Base-by-base conservation (phyloP, 2,888 invertebrate species). In the Lymantria monacha region DNA sequence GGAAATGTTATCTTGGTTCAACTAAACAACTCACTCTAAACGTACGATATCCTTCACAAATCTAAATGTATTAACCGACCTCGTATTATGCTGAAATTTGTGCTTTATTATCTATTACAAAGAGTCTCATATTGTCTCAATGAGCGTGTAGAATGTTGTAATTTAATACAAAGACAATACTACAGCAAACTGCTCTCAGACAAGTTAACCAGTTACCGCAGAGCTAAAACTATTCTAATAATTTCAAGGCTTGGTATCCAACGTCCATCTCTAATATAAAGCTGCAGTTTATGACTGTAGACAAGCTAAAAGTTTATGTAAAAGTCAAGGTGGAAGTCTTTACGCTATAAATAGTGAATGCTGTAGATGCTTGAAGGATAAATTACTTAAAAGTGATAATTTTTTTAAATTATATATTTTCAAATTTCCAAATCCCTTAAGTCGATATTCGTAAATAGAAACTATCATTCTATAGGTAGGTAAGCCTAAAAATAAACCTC, bases 11-110 rank as follows among this genome's bases (percentile, higher is more conserved):
- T 85, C 85, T 83, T 75, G 72, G 74, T 76, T 72, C 75, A 84
- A 81, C 85, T 84, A 85, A 85, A 87, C 85, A 87, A 85, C 85
- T 87, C 80, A 85, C 83, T 85, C 75, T 66, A 64, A 76, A 71
- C 74, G 69, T 76, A 70, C 55, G 59, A 63, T 62, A 64, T 57
- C 55, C 49, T 63, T 56, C 53, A 22, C 46, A 53, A 49, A 49
- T 51, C 53, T 66, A 64, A 69, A 55, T 52, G 57, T 55, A 69
- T 36, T 55, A 72, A 72, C 49, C 41, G 44, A 42, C 38, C 38
- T 22, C 31, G 38, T 13, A 13, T 9, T 9, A 33, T 52, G 59
- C n/a, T 15, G 40, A 41, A 75, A 70, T 60, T 49, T 65, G 40
- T 49, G 51, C 69, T 62, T 55, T 79, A 68, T 53, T 3, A 0